phyloP scores from a whole-genome alignment of 2,113 vertebrate species.

The Perca schrenkii region DNA sequence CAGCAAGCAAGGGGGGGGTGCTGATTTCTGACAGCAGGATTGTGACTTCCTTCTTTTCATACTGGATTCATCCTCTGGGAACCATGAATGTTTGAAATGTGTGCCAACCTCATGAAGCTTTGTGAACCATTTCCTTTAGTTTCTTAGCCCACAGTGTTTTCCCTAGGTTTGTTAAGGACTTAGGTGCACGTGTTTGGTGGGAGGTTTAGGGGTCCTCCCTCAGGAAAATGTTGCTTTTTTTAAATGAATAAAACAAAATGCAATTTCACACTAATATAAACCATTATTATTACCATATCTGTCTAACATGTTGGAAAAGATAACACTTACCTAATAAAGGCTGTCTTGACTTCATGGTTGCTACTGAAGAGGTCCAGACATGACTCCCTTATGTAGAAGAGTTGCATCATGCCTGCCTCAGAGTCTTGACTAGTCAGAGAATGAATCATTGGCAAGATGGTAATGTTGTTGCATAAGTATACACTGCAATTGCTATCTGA shows the following conservation, averaged over 20 bases:
- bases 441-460: fast-evolving
- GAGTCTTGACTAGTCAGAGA: fast-evolving
- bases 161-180: too few relatives aligned
- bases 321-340: constrained; percentile 43
- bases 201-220: too few relatives aligned
- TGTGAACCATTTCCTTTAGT: too few relatives aligned
- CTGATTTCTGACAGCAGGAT: background rate
- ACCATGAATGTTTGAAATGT: background rate
- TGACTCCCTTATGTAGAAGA: background rate
- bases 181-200: too few relatives aligned
- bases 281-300: too few relatives aligned
- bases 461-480: fast-evolving
- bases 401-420: background rate
- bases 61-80: background rate
- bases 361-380: background rate
- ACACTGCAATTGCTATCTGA: background rate
- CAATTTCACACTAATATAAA: too few relatives aligned
- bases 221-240: too few relatives aligned
- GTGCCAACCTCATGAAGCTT: too few relatives aligned
- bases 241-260: too few relatives aligned
- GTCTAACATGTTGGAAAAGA: too few relatives aligned
- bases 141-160: too few relatives aligned
- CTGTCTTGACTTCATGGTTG: fast-evolving
- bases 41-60: too few relatives aligned
- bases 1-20: background rate